phyloP scores from a whole-genome alignment of 2,888 invertebrate genomes.

The Frankliniella intonsa region DNA sequence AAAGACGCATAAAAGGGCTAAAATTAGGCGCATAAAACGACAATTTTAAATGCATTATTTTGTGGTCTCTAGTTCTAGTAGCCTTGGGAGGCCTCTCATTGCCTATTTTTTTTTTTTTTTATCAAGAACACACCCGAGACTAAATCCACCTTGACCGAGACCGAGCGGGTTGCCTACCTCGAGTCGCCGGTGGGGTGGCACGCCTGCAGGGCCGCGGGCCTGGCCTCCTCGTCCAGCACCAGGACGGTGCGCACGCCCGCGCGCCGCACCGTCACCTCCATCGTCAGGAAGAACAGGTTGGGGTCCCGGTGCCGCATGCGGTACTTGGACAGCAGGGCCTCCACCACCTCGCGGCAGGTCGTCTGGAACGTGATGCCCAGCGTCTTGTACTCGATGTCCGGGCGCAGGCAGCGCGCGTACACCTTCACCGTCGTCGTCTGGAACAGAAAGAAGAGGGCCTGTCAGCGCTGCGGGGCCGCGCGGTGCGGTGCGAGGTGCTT shows the following conservation, averaged over 20 bases:
- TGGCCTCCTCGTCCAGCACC: constrained; percentile 79
- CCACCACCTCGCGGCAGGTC: constrained; percentile 80
- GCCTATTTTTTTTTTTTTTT: too few species aligned
- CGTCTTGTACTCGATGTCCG: constrained; percentile 95
- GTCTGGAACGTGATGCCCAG: constrained; percentile 84
- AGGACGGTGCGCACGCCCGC: constrained; percentile 74
- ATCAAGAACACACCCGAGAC: too few species aligned
- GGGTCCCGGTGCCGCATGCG: constrained; percentile 90
- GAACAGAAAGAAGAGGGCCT: not conserved
- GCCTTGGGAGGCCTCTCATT: too few species aligned
- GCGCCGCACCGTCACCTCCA: constrained; percentile 86
- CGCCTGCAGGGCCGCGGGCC: constrained; percentile 85
- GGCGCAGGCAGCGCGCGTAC: constrained; percentile 79
- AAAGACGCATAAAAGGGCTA: too few species aligned
- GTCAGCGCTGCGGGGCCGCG: not conserved
- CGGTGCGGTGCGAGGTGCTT: too few species aligned
- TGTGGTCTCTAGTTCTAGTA: too few species aligned
- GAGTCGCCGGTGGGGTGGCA: constrained; percentile 93
- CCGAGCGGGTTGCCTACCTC: constrained; percentile 58
- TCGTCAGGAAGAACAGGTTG: constrained; percentile 85
- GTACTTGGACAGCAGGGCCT: constrained; percentile 78
- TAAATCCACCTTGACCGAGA: too few species aligned
- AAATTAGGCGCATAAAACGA: too few species aligned
- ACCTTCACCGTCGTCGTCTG: constrained; percentile 79
- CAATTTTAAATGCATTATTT: too few species aligned